Conservation (phyloP, 2,113 vertebrate genomes). For the Actinemys pallida region DNA sequence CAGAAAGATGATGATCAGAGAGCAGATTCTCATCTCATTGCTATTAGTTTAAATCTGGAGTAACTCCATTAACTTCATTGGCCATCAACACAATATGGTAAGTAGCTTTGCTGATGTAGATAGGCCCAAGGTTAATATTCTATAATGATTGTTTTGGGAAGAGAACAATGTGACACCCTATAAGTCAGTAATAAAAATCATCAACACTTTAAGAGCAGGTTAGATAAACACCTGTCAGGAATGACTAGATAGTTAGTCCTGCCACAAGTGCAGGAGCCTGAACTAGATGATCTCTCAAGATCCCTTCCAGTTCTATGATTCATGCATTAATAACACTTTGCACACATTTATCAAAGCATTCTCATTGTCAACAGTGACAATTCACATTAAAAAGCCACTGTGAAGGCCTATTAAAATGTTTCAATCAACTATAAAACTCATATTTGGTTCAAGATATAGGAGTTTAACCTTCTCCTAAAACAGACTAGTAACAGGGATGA, state of each 20-base stretch:
- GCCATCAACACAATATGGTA: not conserved
- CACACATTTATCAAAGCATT: not conserved
- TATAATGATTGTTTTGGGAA: not conserved
- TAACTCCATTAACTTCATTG: not conserved
- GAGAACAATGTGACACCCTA: not conserved
- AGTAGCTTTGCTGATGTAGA: not conserved
- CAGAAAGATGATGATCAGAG: not conserved
- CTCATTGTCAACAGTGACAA: not conserved
- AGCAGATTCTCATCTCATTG: not conserved
- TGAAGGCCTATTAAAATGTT: not conserved
- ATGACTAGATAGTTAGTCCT: too few species aligned
- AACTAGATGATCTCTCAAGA: too few species aligned
- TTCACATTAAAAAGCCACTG: not conserved
- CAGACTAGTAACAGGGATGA: not conserved
- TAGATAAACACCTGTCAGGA: too few species aligned
- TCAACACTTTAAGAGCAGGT: not conserved
- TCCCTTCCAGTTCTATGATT: not conserved
- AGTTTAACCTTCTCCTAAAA: not conserved
- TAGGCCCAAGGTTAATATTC: not conserved
- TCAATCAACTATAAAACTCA: not conserved
- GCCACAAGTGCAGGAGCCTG: too few species aligned
- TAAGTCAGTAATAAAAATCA: not conserved
- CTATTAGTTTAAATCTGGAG: not conserved
- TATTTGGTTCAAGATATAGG: not conserved
- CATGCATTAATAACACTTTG: not conserved